phyloP scores from a whole-genome alignment of 2,888 invertebrate species.

The Spialia ferax region DNA sequence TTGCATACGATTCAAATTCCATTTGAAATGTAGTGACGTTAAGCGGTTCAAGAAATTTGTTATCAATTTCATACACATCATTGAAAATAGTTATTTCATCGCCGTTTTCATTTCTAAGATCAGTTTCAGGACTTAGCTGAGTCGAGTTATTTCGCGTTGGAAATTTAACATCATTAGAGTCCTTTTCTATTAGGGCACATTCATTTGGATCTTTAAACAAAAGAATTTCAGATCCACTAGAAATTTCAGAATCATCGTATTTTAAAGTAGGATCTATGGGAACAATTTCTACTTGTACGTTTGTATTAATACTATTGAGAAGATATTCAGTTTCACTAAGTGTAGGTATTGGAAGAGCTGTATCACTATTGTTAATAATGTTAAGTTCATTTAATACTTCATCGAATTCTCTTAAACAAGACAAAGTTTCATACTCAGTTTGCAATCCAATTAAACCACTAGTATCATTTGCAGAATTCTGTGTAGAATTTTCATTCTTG shows the following conservation, averaged over 20 bases:
- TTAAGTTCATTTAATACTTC: background rate
- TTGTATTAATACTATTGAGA: background rate
- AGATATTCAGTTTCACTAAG: slow-evolving; percentile 17
- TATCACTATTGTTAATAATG: background rate
- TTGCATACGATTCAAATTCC: slow-evolving; percentile 1
- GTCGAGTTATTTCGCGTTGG: slow-evolving; percentile 6
- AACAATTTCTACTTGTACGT: background rate
- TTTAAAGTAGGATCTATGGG: background rate
- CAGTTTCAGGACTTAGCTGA: background rate
- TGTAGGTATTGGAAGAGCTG: background rate
- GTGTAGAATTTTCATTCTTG: background rate
- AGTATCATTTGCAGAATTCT: too few species aligned
- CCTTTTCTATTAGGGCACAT: background rate
- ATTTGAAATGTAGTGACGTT: background rate
- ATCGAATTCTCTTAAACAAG: slow-evolving; percentile 30
- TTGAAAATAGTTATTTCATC: background rate
- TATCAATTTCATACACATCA: background rate
- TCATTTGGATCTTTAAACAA: background rate
- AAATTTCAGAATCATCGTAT: background rate
- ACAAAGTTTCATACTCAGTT: slow-evolving; percentile 6
- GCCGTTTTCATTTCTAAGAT: background rate
- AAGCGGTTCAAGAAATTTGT: background rate
- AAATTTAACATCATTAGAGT: slow-evolving; percentile 2
- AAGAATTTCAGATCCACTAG: background rate
- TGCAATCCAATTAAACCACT: background rate